A percentile compares a stretch with the other conserved stretches of the same genome.
Evolutionary conservation across 2,888 invertebrate genomes (phyloP).

Genomic region (Reticulitermes lucifugus): DNA sequence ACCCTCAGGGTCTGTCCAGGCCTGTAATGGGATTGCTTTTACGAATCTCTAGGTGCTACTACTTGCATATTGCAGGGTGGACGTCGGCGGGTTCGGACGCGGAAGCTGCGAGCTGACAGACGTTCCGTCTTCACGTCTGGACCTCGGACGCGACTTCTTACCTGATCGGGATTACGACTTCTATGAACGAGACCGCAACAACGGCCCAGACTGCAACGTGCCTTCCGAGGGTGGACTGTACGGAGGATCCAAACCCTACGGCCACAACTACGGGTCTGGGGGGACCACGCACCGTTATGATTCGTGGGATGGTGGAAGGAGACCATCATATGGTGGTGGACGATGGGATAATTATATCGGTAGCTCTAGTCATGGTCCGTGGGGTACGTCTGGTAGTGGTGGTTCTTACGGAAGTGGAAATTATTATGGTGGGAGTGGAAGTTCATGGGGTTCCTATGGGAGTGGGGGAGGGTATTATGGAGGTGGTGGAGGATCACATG

Average conservation of each 20-base stretch:
- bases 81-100: slow-evolving; percentile 65
- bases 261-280: slow-evolving; percentile 33
- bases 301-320: not conserved
- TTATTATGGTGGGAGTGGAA: not conserved
- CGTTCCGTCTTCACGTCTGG: slow-evolving; percentile 76
- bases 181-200: slow-evolving; percentile 81
- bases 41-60: too few species aligned
- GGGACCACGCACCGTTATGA: slow-evolving; percentile 24
- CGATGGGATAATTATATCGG: slow-evolving; percentile 46
- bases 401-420: slow-evolving; percentile 47
- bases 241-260: slow-evolving; percentile 35
- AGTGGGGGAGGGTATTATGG: slow-evolving; percentile 8
- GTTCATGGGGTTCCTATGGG: slow-evolving; percentile 28
- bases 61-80: slow-evolving; percentile 37
- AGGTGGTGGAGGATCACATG: slow-evolving; percentile 4
- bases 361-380: not conserved
- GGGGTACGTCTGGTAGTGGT: not conserved
- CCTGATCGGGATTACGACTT: slow-evolving; percentile 82
- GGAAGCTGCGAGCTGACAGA: slow-evolving; percentile 84
- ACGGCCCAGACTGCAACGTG: slow-evolving; percentile 58
- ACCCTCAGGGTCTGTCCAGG: too few species aligned
- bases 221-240: slow-evolving; percentile 10
- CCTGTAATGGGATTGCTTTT: too few species aligned
- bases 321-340: slow-evolving; percentile 63
- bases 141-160: slow-evolving; percentile 72